phyloP scores from a whole-genome alignment of 2,113 vertebrate genomes.

The Rhinichthys klamathensis region DNA sequence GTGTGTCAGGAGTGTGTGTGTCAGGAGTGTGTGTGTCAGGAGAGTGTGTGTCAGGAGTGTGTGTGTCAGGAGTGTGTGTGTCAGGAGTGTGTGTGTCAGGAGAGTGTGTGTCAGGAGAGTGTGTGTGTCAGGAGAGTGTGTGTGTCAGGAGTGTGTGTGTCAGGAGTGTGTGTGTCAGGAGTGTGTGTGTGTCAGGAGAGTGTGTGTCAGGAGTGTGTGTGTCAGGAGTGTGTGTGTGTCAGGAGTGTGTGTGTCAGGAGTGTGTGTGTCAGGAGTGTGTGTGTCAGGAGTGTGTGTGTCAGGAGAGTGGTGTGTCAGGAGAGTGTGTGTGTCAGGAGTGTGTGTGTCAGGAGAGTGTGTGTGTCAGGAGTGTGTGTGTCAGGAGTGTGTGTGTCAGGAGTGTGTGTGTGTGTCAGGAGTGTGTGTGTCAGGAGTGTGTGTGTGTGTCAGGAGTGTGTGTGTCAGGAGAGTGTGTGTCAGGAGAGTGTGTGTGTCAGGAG shows the following conservation, averaged over 20 bases:
- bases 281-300: neutral
- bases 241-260: neutral
- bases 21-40: neutral
- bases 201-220: neutral
- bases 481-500: neutral
- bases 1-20: too few relatives aligned
- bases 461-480: neutral
- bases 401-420: neutral
- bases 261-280: neutral
- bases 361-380: neutral
- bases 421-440: neutral
- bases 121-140: neutral
- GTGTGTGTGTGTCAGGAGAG: neutral
- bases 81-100: neutral
- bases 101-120: too few relatives aligned
- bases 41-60: too few relatives aligned
- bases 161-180: too few relatives aligned
- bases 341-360: neutral
- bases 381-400: too few relatives aligned
- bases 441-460: neutral
- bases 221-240: too few relatives aligned
- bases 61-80: too few relatives aligned
- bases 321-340: neutral
- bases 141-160: neutral
- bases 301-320: neutral